Evolutionary conservation across 2,797 vertebrate species (phyloP).

Genomic region (Hemibagrus guttatus): DNA sequence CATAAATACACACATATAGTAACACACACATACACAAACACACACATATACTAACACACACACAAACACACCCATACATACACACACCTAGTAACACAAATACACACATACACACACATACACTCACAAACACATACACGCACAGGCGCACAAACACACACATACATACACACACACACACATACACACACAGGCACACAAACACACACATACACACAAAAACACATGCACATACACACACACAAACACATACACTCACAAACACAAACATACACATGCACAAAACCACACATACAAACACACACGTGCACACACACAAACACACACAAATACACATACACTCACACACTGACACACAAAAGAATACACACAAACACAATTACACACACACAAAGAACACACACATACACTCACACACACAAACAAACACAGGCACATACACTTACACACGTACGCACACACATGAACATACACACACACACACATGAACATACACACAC

Average conservation of each 20-base stretch:
- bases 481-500: not conserved
- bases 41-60: not conserved
- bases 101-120: not conserved
- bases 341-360: too few relatives aligned
- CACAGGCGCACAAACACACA: not conserved
- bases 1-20: not conserved
- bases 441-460: not conserved
- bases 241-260: not conserved
- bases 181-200: too few relatives aligned
- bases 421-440: constrained; percentile 16
- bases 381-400: too few relatives aligned
- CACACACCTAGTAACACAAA: too few relatives aligned
- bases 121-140: too few relatives aligned
- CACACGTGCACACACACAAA: not conserved
- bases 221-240: too few relatives aligned
- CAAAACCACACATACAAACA: not conserved
- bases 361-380: constrained; percentile 19
- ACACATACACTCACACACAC: constrained; percentile 75
- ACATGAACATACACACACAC: not conserved
- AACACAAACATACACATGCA: too few relatives aligned
- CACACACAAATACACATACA: too few relatives aligned
- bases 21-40: not conserved
- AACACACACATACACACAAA: not conserved
- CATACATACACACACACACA: not conserved
- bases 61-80: not conserved